Evolutionary conservation across 2,888 invertebrate genomes (phyloP).

Genomic region (Deroplatys truncata): DNA sequence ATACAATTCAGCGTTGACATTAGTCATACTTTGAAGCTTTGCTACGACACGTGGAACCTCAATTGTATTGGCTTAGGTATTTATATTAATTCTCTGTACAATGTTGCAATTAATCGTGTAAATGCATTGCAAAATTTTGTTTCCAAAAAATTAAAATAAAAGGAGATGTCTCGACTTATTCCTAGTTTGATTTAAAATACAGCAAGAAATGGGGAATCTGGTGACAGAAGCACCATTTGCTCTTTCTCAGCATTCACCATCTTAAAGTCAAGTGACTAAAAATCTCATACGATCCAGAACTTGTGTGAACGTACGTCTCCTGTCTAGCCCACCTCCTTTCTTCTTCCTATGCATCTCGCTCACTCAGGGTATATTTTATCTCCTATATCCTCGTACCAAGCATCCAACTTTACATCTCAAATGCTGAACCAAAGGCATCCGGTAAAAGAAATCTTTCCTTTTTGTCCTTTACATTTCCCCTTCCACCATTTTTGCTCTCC

Average conservation of each 20-base stretch:
- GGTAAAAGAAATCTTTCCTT: neutral
- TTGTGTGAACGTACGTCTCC: neutral
- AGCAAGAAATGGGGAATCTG: neutral
- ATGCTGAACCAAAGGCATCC: constrained; percentile 1
- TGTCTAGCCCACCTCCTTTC: neutral
- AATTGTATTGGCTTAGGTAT: no score
- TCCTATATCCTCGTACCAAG: neutral
- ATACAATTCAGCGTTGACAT: no score
- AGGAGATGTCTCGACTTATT: neutral
- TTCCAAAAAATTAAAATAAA: neutral
- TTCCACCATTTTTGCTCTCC: neutral
- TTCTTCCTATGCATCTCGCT: neutral
- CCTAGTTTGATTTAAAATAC: neutral
- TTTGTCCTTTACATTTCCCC: neutral
- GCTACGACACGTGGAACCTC: no score
- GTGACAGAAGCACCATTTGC: neutral
- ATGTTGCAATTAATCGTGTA: no score
- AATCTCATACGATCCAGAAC: neutral
- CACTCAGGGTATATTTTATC: neutral
- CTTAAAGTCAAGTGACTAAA: neutral
- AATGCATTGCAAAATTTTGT: neutral
- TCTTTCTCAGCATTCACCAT: neutral
- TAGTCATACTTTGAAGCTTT: no score
- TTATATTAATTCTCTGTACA: no score
- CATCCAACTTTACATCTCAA: constrained; percentile 12